phyloP scores from a whole-genome alignment of 2,888 invertebrate genomes.

The Drosophila cognata region DNA sequence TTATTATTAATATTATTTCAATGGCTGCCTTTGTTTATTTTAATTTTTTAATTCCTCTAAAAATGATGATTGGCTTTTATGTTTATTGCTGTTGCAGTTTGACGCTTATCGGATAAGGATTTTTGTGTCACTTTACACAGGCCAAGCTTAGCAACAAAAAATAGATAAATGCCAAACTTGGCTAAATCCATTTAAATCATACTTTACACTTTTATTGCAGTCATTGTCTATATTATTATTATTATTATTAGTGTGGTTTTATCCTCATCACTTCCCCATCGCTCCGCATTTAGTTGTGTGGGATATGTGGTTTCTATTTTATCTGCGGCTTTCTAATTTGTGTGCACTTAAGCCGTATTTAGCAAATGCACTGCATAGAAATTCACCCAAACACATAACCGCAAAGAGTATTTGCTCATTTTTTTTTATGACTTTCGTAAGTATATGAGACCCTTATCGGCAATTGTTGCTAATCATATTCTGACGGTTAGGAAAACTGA shows the following conservation, averaged over 20 bases:
- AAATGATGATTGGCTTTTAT: neutral
- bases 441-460: conserved; percentile 7
- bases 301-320: conserved; percentile 38
- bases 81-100: conserved; percentile 1
- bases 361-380: conserved; percentile 31
- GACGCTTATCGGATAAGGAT: conserved; percentile 12
- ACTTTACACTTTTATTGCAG: conserved; percentile 8
- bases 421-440: neutral
- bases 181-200: conserved; percentile 9
- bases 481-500: conserved; percentile 1
- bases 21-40: neutral
- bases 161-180: conserved; percentile 6
- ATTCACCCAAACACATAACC: conserved; percentile 26
- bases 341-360: conserved; percentile 27
- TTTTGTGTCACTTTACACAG: conserved; percentile 31
- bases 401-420: conserved; percentile 6
- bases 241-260: conserved; percentile 17
- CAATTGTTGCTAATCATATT: conserved; percentile 14
- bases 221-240: neutral
- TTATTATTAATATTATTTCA: no score
- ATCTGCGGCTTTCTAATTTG: conserved; percentile 20
- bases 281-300: neutral
- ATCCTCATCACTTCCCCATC: neutral
- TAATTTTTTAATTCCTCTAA: neutral
- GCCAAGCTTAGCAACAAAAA: neutral